A percentile compares a stretch with the other conserved stretches of the same genome.
These are phyloP conservation scores for Aplidium turbinatum DNA, from an alignment of 23 tunicate genomes.

Conservation along the genomic window DNA sequence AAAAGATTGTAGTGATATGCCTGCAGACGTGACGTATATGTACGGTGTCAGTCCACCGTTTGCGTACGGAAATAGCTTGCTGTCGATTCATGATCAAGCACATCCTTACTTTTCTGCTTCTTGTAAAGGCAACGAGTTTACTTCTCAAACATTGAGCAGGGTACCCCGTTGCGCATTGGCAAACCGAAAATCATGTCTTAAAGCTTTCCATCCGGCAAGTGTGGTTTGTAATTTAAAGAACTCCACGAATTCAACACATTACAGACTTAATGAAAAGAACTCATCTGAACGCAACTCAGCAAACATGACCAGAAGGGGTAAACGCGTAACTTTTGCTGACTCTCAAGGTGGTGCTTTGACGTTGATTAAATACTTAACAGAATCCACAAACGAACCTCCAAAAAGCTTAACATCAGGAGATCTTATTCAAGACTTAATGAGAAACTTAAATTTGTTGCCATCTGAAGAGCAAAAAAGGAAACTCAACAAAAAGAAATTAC, in stretches of 20 bases:
- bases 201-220: no score
- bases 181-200: no score
- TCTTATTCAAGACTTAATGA: slow-evolving; percentile 8
- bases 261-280: no score
- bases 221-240: no score
- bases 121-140: not conserved
- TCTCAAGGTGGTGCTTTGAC: slow-evolving; percentile 62
- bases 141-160: not conserved
- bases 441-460: slow-evolving; percentile 30
- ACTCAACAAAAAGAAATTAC: slow-evolving; percentile 38
- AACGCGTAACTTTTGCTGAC: slow-evolving; percentile 90
- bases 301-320: slow-evolving; percentile 37
- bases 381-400: slow-evolving; percentile 70
- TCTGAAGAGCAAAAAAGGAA: no score
- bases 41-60: not conserved
- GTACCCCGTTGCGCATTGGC: no score
- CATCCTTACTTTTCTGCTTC: no score
- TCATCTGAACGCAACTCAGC: no score
- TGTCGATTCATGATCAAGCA: not conserved
- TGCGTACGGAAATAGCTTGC: not conserved
- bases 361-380: slow-evolving; percentile 52
- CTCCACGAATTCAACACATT: no score
- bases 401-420: slow-evolving; percentile 29
- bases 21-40: not conserved
- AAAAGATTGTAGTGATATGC: no score